Evolutionary conservation across 2,113 vertebrate species (phyloP).

Genomic region (Perca fluviatilis): DNA sequence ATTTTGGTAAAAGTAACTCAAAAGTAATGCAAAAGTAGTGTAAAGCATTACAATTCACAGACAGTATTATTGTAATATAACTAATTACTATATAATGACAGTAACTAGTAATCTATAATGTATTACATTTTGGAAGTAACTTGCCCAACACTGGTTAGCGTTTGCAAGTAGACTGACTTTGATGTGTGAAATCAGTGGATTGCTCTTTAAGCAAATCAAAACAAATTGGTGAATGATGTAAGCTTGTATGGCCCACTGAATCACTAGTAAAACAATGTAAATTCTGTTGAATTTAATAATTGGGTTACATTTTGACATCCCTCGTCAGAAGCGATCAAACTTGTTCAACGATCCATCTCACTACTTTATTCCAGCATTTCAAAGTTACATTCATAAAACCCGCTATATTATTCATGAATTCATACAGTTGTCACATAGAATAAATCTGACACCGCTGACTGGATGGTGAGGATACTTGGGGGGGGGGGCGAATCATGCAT

Average conservation of each 20-base stretch:
- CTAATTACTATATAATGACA: too few species aligned
- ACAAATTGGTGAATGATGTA: conserved; percentile 8
- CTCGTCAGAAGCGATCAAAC: conserved; percentile 46
- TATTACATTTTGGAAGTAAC: too few species aligned
- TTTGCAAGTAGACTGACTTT: too few species aligned
- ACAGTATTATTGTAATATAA: too few species aligned
- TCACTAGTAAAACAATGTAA: conserved; percentile 15
- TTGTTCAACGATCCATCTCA: conserved; percentile 5
- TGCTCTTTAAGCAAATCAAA: conserved; percentile 23
- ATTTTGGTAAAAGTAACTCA: too few species aligned
- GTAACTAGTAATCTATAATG: too few species aligned
- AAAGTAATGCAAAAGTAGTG: too few species aligned
- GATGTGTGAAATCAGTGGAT: background rate
- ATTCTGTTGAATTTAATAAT: conserved; percentile 32
- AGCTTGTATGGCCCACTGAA: background rate
- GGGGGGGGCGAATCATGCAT: conserved; percentile 2
- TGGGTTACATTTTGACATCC: conserved; percentile 1
- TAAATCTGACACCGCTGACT: conserved; percentile 43
- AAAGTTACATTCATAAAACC: conserved; percentile 38
- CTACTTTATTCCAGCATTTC: conserved; percentile 17
- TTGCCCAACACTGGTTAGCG: too few species aligned
- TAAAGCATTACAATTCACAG: too few species aligned
- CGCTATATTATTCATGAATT: conserved; percentile 66
- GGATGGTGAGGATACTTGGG: conserved; percentile 40
- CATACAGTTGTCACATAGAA: conserved; percentile 56